These are phyloP conservation scores for Artibeus lituratus DNA, from an alignment of 2,797 vertebrate genomes.

Conservation along the genomic window DNA sequence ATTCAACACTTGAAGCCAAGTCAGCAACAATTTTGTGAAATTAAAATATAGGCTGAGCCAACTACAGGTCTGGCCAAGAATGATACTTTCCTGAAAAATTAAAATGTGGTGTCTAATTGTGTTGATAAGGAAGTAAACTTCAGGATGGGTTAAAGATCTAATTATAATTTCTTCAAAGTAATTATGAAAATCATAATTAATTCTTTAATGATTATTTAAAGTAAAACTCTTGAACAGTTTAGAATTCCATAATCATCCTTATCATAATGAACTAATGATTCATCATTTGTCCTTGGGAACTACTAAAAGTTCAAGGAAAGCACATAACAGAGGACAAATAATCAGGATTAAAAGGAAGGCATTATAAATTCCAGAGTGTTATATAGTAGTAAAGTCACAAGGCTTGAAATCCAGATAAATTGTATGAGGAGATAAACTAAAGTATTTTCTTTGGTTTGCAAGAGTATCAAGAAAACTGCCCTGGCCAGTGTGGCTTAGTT, in stretches of 20 bases:
- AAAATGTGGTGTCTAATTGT: neutral
- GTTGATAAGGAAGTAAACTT: neutral
- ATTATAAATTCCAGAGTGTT: neutral
- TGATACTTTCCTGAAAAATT: conserved; percentile 9
- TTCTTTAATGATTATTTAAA: neutral
- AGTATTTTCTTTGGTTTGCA: neutral
- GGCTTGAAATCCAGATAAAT: neutral
- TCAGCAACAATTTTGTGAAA: neutral
- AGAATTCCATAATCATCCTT: neutral
- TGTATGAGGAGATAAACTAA: neutral
- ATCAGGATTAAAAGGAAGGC: neutral
- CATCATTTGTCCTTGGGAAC: neutral
- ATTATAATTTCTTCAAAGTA: neutral
- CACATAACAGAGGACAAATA: neutral
- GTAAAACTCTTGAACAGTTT: neutral
- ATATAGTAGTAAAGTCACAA: neutral
- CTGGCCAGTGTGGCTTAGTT: neutral
- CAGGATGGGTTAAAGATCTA: neutral
- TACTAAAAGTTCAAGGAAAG: neutral
- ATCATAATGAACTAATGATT: neutral
- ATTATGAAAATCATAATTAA: neutral
- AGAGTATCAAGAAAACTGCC: neutral
- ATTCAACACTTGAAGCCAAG: neutral
- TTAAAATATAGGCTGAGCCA: neutral
- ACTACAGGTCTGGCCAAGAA: neutral